Evolutionary conservation across 2,113 vertebrate species (phyloP).

Genomic region (Centropus bengalensis): DNA sequence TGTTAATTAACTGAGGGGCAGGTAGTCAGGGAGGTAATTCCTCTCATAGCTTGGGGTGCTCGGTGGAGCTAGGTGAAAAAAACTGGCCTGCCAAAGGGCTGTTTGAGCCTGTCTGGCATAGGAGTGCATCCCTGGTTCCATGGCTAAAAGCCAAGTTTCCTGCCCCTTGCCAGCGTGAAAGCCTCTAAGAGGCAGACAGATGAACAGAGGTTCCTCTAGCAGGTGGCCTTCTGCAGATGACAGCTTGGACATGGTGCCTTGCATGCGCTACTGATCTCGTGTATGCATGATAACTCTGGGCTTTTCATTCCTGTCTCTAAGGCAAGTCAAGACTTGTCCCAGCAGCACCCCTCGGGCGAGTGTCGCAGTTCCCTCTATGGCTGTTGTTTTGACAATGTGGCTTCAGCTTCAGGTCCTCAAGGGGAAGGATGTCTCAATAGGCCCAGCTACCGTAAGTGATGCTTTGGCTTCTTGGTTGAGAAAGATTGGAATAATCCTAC

Average conservation of each 20-base stretch:
- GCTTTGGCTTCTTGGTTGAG: neutral
- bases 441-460: conserved; percentile 82
- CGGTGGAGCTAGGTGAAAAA: neutral
- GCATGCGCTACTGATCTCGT: neutral
- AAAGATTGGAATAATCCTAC: neutral
- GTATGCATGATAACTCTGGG: neutral
- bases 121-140: neutral
- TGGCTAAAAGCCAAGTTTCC: neutral
- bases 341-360: conserved; percentile 68
- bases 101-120: neutral
- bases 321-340: conserved; percentile 61
- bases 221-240: neutral
- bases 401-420: conserved; percentile 82
- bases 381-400: conserved; percentile 89
- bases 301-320: conserved; percentile 40
- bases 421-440: conserved; percentile 87
- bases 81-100: neutral
- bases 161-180: neutral
- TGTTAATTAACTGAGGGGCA: neutral
- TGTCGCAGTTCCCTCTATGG: conserved; percentile 85
- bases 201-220: neutral
- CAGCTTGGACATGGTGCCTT: neutral
- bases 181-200: neutral
- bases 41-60: neutral
- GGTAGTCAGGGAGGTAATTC: neutral